Conservation (phyloP, 2,797 vertebrate species). For the Mallotus villosus region DNA sequence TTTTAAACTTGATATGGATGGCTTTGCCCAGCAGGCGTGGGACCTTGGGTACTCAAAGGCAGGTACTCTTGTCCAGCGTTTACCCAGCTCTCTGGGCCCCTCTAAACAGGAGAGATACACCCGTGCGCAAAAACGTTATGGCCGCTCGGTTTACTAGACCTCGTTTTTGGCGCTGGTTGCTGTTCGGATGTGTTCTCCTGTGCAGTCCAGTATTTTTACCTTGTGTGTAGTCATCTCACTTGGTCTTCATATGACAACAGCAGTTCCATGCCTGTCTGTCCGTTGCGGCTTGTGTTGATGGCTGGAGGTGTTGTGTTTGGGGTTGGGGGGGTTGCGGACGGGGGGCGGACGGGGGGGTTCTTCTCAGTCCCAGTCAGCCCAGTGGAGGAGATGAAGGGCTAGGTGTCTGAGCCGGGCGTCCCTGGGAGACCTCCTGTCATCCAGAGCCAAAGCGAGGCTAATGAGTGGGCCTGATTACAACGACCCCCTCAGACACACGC, state of each 20-base stretch:
- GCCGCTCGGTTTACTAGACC: conserved; percentile 22
- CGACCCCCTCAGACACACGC: conserved; percentile 72
- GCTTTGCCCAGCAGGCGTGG: conserved; percentile 77
- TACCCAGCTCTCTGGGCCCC: conserved; percentile 57
- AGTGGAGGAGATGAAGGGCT: conserved; percentile 63
- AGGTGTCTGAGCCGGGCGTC: conserved; percentile 65
- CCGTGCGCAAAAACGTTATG: conserved; percentile 35
- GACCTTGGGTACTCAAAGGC: conserved; percentile 67
- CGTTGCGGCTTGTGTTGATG: conserved; percentile 54
- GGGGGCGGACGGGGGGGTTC: conserved; percentile 35
- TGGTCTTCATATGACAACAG: neutral
- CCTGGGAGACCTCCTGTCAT: conserved; percentile 71
- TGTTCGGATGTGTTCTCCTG: conserved; percentile 7
- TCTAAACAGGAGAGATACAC: conserved; percentile 21
- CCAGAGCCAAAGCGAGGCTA: conserved; percentile 72
- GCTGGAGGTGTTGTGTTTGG: conserved; percentile 15
- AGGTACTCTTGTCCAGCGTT: conserved; percentile 70
- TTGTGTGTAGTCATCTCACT: neutral
- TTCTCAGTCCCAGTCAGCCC: conserved; percentile 54
- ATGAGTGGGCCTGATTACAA: conserved; percentile 73
- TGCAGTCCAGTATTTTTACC: neutral
- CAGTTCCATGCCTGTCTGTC: conserved; percentile 19
- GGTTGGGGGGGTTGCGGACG: conserved; percentile 10
- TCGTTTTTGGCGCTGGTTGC: conserved; percentile 12
- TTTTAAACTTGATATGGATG: conserved; percentile 84